Evolutionary conservation across 1,140 invertebrate genomes (phyloP), one percentile per base, ranked within the genome.

Genomic region (Macrobrachium nipponense): DNA sequence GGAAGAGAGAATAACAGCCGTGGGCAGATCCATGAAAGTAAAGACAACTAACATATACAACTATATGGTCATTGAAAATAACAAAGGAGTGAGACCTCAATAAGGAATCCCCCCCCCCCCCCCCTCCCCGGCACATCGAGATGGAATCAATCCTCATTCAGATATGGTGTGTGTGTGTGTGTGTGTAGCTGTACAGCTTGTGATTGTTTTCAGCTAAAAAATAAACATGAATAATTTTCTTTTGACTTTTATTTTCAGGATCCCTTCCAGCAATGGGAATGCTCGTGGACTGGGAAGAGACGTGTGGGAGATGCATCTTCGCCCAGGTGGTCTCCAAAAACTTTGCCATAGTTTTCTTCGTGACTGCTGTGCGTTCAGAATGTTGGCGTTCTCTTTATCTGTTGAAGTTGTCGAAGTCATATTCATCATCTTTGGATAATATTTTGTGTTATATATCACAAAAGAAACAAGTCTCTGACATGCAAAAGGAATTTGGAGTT

Each of bases 271-370:
- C 73, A 14, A n/a, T 84, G 73, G 82, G 82, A 14, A 64, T 84
- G 75, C 73, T 77, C 12, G 72, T 77, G 11, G 58, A 11, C 36
- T 84, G 82, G 82, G 73, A 23, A 43, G 60, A 84, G 44, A 75
- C 82, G 15, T 84, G 82, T 23, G 27, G 68, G 11, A n/a, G 82
- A 2, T 84, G 82, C 23, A 23, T 68, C 0, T 84, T 84, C 62
- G 82, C 82, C 14, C 82, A 84, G 18, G 75, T 84, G 10, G 62
- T 84, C 36, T 84, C 82, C 59, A 75, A 18, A 5, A 51, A 44
- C 43, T 84, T 84, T 72, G 59, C 61, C 73, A 84, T 84, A 44
- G n/a, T 84, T 62, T 84, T 84, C 82, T 84, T 84, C 73, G 43
- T 84, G 44, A 84, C 82, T 20, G 76, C 82, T 10, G 82, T 84